These are phyloP conservation scores for Pongo pygmaeus DNA, from an alignment of 2,113 vertebrate species.

Conservation along the genomic window DNA sequence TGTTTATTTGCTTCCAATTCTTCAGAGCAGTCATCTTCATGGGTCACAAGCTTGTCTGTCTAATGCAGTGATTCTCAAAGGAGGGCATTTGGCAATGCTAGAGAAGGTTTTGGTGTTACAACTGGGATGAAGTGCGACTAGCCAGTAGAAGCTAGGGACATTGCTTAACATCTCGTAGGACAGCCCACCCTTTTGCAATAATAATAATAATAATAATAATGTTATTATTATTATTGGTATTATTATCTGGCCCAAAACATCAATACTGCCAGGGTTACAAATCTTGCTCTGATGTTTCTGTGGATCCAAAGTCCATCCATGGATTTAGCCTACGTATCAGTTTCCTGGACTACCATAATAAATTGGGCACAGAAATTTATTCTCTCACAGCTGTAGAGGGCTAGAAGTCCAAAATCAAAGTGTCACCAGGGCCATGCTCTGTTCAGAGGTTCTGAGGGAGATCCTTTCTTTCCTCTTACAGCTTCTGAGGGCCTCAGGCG, in stretches of 20 bases:
- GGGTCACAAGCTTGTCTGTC: neutral
- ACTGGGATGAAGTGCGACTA: neutral
- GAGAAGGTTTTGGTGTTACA: neutral
- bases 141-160: neutral
- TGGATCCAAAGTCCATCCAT: neutral
- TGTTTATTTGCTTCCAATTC: neutral
- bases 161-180: neutral
- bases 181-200: neutral
- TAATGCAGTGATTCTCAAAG: neutral
- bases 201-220: no score
- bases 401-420: neutral
- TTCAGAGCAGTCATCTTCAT: neutral
- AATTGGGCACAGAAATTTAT: neutral
- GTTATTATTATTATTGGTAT: no score
- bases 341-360: neutral
- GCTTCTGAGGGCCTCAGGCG: neutral
- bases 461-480: neutral
- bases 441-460: neutral
- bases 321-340: neutral
- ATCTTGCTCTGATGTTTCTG: neutral
- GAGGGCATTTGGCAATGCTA: neutral
- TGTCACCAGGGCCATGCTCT: neutral
- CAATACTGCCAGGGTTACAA: neutral
- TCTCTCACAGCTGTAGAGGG: neutral
- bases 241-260: neutral